phyloP scores from a whole-genome alignment of 2,113 vertebrate species.

The Odocoileus virginianus region DNA sequence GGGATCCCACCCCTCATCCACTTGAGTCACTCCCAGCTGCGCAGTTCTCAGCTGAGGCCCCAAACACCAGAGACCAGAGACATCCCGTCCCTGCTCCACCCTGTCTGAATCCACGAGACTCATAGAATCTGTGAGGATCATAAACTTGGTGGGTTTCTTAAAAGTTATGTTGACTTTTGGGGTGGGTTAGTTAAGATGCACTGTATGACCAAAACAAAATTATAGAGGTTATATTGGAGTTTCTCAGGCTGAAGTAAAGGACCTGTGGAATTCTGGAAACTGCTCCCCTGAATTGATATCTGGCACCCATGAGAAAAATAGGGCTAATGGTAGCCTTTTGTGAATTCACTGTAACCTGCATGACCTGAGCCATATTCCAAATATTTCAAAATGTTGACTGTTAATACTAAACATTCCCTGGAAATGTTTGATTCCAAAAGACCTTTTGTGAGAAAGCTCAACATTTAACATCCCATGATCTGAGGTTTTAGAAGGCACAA shows the following conservation, averaged over 20 bases:
- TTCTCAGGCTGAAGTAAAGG: background rate
- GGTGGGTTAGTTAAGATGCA: background rate
- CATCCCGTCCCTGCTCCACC: background rate
- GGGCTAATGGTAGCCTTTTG: background rate
- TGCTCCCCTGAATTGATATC: background rate
- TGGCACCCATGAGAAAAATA: background rate
- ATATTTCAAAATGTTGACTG: background rate
- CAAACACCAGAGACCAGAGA: background rate
- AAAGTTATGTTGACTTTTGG: background rate
- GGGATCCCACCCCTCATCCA: background rate
- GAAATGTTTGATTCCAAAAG: slow-evolving; percentile 5
- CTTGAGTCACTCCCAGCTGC: too few species aligned
- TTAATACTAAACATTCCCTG: background rate
- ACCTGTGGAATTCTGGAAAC: background rate
- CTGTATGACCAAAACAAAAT: background rate
- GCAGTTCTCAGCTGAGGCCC: background rate
- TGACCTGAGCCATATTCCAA: background rate
- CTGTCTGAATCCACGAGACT: background rate
- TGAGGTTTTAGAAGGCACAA: background rate
- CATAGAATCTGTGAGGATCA: background rate
- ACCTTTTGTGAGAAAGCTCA: background rate
- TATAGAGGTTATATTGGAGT: background rate
- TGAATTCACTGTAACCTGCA: background rate
- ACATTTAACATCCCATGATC: background rate
- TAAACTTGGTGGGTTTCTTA: background rate